Conservation (phyloP, 2,888 invertebrate genomes). For the Sminthurides aquaticus region DNA sequence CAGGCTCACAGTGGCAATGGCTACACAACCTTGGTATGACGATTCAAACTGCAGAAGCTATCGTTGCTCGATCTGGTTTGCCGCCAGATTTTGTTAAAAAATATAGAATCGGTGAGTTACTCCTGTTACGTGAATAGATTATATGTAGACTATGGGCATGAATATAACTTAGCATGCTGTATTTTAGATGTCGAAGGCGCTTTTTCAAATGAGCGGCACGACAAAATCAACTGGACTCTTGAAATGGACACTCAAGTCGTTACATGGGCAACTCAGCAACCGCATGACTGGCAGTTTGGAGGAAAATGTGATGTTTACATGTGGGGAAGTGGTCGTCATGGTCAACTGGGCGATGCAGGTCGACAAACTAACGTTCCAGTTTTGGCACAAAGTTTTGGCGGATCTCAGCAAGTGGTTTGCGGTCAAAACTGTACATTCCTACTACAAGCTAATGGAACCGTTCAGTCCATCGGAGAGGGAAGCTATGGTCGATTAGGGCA, state of each 20-base stretch:
- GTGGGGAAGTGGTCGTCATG: constrained; percentile 59
- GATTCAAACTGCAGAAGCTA: constrained; percentile 53
- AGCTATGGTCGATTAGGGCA: constrained; percentile 57
- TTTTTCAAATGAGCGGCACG: constrained; percentile 26
- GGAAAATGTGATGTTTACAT: constrained; percentile 56
- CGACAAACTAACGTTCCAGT: constrained; percentile 49
- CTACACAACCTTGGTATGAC: constrained; percentile 53
- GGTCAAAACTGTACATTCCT: constrained; percentile 62
- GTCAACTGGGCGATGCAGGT: constrained; percentile 56
- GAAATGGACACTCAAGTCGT: constrained; percentile 57
- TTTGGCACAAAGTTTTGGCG: constrained; percentile 50
- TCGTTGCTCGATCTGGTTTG: constrained; percentile 51
- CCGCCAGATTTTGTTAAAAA: constrained; percentile 47
- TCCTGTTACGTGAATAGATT: neutral
- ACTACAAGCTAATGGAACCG: constrained; percentile 56
- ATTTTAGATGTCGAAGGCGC: constrained; percentile 36
- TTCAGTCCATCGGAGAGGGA: constrained; percentile 59
- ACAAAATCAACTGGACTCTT: constrained; percentile 50
- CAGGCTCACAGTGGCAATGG: constrained; percentile 54
- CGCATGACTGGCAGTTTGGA: constrained; percentile 60
- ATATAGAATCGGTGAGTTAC: constrained; percentile 34
- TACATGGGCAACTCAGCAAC: constrained; percentile 55
- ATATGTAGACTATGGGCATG: too few relatives aligned
- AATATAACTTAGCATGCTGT: neutral
- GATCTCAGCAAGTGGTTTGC: constrained; percentile 55